Evolutionary conservation across 30 jellyfish, hydroid and myxozoan genomes (phyloP), one percentile per base, ranked within the genome.

Genomic region (Catostylus mosaicus): DNA sequence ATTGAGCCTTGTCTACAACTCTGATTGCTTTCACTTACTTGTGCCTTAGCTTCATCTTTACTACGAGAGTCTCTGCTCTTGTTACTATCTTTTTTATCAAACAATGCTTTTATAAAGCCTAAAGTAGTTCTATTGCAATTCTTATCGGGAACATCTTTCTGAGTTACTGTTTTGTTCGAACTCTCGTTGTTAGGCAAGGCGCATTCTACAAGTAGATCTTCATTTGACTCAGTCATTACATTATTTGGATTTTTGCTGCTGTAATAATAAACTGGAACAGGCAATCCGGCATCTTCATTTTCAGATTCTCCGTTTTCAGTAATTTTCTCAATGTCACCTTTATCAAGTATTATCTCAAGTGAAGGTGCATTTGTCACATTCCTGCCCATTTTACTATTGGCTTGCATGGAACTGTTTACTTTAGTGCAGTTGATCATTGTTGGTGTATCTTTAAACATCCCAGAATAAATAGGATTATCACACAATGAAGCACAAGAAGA

Each of bases 241-340:
- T 52, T 52, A 26, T 16, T 52, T 52, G 47, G 30, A 16, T 51
- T 30, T 19, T 75, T 51, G 23, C 63, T 75, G 63, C 86, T 75
- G 38, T 24, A 75, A 67, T 75, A 75, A 37, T 75, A 75, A n/a
- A 75, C 30, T 5, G 86, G 86, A 50, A 75, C 77, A 19, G 86
- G 86, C 20, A 75, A 43, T 32, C 74, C 64, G 24, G 31, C 37
- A 10, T 67, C 30, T 29, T 33, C 78, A 30, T 20, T 75, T 1
- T 1, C 67, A 19, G 36, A 24, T n/a, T 36, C 66, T 6, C 54
- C 66, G n/a, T 37, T 69, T 22, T 56, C 19, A 2, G n/a, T 8
- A 3, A 27, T 32, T 69, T 32, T 69, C 30, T 69, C 67, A 31
- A 50, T 37, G 38, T 34, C 66, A 36, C 16, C 16, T 45, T 69